A percentile compares a stretch with the other conserved stretches of the same genome.
These are phyloP conservation scores for Morus bassanus DNA, from an alignment of 2,797 vertebrate genomes.

Conservation along the genomic window DNA sequence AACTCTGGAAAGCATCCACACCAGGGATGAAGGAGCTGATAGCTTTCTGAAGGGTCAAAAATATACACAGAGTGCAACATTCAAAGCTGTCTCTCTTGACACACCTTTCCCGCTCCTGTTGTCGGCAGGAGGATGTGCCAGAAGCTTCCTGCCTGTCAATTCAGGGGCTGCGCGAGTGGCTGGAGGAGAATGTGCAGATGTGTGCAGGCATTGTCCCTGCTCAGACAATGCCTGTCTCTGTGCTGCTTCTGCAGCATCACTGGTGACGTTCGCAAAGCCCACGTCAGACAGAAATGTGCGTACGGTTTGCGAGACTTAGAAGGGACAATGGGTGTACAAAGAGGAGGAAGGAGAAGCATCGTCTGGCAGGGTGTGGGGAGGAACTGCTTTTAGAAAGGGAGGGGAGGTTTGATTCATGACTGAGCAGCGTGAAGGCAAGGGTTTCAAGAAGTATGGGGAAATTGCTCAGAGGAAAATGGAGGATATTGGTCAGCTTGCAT, in stretches of 20 bases:
- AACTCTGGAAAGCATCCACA: not conserved
- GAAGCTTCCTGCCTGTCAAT: not conserved
- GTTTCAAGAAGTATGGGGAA: not conserved
- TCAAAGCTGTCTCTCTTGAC: not conserved
- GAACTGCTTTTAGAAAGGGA: not conserved
- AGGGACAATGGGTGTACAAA: not conserved
- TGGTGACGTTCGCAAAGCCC: not conserved
- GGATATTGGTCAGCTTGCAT: not conserved
- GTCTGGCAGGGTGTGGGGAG: not conserved
- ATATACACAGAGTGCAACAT: not conserved
- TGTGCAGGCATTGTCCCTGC: not conserved
- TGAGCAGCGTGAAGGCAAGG: not conserved
- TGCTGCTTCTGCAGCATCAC: not conserved
- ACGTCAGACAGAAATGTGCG: not conserved
- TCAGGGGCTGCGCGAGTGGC: not conserved
- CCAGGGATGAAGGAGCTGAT: not conserved
- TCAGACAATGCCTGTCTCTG: not conserved
- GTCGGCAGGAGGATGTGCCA: not conserved
- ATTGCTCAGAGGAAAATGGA: not conserved
- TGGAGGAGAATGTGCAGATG: not conserved
- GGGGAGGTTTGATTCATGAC: not conserved
- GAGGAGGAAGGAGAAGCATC: not conserved
- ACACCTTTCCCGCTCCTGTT: not conserved
- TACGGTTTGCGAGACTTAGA: not conserved
- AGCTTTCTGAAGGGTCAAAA: not conserved